Conservation (phyloP, 2,113 vertebrate genomes). For the Nipponia nippon region DNA sequence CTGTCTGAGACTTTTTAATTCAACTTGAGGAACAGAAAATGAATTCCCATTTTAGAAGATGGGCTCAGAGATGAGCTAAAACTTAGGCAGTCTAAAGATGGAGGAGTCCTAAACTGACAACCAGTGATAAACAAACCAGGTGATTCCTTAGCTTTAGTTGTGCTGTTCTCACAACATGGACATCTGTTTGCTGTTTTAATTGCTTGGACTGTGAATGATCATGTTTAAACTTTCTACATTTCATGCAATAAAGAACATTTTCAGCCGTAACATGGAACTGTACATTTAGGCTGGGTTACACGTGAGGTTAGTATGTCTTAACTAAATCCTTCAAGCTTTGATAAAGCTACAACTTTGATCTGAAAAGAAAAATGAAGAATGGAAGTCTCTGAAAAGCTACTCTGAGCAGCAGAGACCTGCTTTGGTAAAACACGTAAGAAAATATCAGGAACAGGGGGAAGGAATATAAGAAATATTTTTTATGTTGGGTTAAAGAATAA, state of each 20-base stretch:
- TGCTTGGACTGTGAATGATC: not conserved
- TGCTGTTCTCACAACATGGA: not conserved
- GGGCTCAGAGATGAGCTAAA: not conserved
- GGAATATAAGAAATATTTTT: not conserved
- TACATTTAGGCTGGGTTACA: not conserved
- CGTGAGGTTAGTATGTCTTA: not conserved
- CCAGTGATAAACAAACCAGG: not conserved
- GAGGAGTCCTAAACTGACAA: not conserved
- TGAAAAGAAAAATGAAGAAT: not conserved
- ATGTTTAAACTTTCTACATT: not conserved
- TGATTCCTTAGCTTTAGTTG: not conserved
- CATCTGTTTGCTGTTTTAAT: not conserved
- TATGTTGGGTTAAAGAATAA: not conserved
- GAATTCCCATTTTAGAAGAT: not conserved
- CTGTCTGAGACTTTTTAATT: not conserved
- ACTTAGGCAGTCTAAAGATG: not conserved
- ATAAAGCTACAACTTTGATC: not conserved
- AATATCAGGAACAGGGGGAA: not conserved
- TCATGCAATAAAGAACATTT: not conserved
- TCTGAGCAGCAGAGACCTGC: not conserved
- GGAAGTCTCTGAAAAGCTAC: not conserved
- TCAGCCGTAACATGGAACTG: not conserved
- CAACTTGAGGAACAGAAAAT: not conserved
- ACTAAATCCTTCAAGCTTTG: not conserved
- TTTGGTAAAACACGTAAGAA: slow-evolving; percentile 1